A percentile compares a stretch with the other conserved stretches of the same genome.
Evolutionary conservation across 2,113 vertebrate genomes (phyloP).

Genomic region (Harpagus bidentatus): DNA sequence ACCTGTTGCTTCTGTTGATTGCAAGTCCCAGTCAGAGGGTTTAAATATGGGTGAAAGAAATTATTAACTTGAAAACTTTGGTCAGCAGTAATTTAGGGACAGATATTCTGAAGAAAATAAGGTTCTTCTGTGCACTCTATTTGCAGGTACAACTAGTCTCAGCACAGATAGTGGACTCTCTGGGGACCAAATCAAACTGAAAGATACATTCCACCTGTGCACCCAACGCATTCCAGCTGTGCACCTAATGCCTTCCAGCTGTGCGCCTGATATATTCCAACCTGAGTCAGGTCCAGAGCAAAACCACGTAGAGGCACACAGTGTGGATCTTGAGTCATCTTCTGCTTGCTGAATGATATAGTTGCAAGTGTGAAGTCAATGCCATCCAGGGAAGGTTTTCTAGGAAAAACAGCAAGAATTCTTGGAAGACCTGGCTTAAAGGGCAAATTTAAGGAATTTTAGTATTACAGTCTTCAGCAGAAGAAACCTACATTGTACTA

Average conservation of each 20-base stretch:
- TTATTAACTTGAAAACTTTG: neutral
- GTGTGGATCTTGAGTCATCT: rapidly evolving
- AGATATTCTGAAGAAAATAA: neutral
- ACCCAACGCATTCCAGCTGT: neutral
- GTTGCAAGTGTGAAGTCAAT: neutral
- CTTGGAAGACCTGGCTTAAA: neutral
- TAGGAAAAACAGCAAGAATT: neutral
- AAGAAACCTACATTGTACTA: neutral
- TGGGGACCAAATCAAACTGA: neutral
- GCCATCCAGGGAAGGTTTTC: neutral
- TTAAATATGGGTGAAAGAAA: neutral
- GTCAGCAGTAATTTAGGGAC: neutral
- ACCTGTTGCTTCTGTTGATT: neutral
- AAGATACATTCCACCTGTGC: neutral
- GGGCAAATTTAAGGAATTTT: neutral
- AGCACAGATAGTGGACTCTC: neutral
- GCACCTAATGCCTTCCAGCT: neutral
- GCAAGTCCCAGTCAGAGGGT: neutral
- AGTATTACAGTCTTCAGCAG: neutral
- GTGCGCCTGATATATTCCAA: neutral
- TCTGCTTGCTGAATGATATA: neutral
- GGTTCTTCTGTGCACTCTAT: neutral
- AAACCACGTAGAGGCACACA: rapidly evolving
- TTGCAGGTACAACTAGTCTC: neutral
- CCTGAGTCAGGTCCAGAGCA: neutral